Evolutionary conservation across 2,797 vertebrate species (phyloP).

Genomic region (Clarias platycephalus): DNA sequence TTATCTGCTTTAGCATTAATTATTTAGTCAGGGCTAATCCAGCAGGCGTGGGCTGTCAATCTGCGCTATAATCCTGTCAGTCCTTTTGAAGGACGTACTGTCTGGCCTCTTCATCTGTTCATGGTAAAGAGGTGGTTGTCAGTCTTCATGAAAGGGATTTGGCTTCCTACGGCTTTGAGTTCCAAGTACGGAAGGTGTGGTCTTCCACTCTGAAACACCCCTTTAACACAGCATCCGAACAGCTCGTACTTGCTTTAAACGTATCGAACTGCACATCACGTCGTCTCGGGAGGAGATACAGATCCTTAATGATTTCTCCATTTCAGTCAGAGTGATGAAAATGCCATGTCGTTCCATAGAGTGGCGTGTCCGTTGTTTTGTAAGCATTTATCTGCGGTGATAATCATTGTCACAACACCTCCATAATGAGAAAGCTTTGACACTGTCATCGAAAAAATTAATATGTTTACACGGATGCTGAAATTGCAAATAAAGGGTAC

Average conservation of each 20-base stretch:
- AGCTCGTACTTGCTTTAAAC: not conserved
- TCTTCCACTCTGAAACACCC: not conserved
- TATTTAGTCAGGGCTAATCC: not conserved
- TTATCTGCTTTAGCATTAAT: not conserved
- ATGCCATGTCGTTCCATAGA: conserved; percentile 15
- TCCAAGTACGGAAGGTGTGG: not conserved
- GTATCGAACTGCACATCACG: conserved; percentile 16
- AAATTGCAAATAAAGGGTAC: conserved; percentile 19
- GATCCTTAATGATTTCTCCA: conserved; percentile 27
- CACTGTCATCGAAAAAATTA: conserved; percentile 20
- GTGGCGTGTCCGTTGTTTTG: not conserved
- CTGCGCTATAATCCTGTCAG: not conserved
- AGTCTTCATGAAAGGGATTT: not conserved
- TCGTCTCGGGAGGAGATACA: conserved; percentile 14
- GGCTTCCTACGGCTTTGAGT: not conserved
- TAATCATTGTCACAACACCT: conserved; percentile 17
- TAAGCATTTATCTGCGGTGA: conserved; percentile 4
- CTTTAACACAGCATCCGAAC: not conserved
- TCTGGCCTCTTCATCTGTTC: not conserved
- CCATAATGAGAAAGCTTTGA: conserved; percentile 29
- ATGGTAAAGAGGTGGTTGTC: not conserved
- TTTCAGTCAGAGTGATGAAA: conserved; percentile 21
- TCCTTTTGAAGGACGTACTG: no score
- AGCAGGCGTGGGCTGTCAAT: not conserved
- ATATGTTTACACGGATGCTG: conserved; percentile 16